These are phyloP conservation scores for Paguma larvata DNA, from an alignment of 2,797 vertebrate genomes.

Conservation along the genomic window DNA sequence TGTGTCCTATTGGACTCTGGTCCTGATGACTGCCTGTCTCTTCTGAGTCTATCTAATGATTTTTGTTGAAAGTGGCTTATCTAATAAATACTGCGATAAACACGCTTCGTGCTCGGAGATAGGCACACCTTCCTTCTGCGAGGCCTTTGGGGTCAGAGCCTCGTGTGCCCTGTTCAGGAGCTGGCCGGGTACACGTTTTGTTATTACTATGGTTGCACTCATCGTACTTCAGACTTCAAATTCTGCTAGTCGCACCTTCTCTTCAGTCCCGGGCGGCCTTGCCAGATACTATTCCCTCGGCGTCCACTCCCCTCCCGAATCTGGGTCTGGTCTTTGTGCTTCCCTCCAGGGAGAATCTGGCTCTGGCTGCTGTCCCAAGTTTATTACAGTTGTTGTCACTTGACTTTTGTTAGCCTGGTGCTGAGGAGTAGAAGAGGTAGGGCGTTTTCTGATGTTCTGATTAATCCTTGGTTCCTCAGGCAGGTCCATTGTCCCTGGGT, in stretches of 20 bases:
- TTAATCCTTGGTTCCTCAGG: not conserved
- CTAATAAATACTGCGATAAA: not conserved
- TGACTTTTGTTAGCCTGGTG: not conserved
- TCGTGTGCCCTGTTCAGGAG: not conserved
- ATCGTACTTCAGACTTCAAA: not conserved
- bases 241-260: not conserved
- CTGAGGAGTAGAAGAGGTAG: not conserved
- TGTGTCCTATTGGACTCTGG: not conserved
- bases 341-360: not conserved
- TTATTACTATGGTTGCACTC: not conserved
- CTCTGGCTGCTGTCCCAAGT: not conserved
- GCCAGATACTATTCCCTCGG: not conserved
- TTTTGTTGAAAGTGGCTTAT: conserved; percentile 3
- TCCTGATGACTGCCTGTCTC: not conserved
- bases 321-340: not conserved
- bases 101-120: not conserved
- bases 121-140: not conserved
- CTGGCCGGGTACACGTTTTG: not conserved
- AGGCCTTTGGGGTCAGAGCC: not conserved
- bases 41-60: not conserved
- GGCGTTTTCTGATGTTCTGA: not conserved
- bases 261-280: not conserved
- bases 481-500: not conserved
- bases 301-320: not conserved
- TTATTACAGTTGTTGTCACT: not conserved